These are phyloP conservation scores for Nasonovia ribisnigri DNA, from an alignment of 2,888 invertebrate genomes.

Conservation along the genomic window DNA sequence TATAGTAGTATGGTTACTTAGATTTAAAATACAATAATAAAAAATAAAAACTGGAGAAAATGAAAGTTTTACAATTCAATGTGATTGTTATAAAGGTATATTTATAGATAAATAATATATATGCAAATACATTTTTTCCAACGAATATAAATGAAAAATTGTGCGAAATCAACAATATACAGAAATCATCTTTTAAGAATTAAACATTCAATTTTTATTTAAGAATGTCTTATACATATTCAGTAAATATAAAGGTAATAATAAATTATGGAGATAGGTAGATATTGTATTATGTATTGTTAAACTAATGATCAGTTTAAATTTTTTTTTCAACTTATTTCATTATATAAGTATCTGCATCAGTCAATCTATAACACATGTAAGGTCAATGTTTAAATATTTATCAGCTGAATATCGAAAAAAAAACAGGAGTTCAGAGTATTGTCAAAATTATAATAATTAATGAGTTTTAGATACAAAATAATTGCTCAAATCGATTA, in stretches of 20 bases:
- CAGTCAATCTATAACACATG: background rate
- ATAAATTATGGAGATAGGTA: background rate
- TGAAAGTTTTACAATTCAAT: constrained; percentile 1
- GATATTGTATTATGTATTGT: background rate
- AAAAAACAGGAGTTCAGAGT: background rate
- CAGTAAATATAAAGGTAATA: background rate
- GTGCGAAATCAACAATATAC: background rate
- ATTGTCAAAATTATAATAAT: background rate
- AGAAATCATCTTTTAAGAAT: background rate
- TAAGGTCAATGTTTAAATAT: background rate
- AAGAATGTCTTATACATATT: background rate
- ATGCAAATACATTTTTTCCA: background rate
- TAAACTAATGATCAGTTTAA: background rate
- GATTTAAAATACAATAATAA: background rate
- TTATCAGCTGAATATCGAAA: background rate
- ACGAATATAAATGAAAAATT: background rate
- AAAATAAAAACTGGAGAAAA: background rate
- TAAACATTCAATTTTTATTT: background rate
- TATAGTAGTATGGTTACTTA: background rate
- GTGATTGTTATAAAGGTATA: background rate
- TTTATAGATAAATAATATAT: background rate
- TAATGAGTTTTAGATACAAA: background rate
- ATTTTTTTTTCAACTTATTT: background rate
- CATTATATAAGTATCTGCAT: background rate
- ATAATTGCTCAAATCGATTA: background rate